A percentile compares a stretch with the other conserved stretches of the same genome.
Conservation (phyloP, 2,113 vertebrate species). For the Cheirogaleus medius region DNA sequence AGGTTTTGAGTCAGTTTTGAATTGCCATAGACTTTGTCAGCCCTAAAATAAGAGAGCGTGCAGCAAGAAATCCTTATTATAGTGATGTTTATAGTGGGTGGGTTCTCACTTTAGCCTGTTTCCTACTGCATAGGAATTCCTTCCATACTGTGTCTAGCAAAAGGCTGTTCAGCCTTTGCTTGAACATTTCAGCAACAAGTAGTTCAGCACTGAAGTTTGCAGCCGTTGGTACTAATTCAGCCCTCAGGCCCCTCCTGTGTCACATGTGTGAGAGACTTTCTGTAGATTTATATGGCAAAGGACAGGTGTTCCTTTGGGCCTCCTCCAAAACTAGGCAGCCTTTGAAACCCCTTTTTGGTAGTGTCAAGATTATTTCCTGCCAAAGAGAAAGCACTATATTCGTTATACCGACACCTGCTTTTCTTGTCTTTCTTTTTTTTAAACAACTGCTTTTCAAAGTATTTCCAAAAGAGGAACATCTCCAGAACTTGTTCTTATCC, state of each 20-base stretch:
- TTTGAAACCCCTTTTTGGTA: constrained; percentile 43
- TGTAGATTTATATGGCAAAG: constrained; percentile 17
- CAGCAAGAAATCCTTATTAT: constrained; percentile 35
- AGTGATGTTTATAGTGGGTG: neutral
- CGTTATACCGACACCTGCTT: constrained; percentile 51
- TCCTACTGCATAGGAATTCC: neutral
- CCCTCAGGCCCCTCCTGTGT: neutral
- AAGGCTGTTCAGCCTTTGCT: constrained; percentile 19
- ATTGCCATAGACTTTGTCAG: neutral
- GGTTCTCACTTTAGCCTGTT: neutral
- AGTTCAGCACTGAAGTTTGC: neutral
- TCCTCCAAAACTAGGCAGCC: constrained; percentile 21
- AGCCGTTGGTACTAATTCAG: neutral
- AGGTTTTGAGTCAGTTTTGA: constrained; percentile 28
- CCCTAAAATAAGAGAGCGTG: neutral
- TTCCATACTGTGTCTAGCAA: neutral
- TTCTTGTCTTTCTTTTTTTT: constrained; percentile 48
- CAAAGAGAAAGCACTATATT: constrained; percentile 50
- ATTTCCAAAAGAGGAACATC: constrained; percentile 3
- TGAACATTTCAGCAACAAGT: constrained; percentile 29
- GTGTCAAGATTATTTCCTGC: constrained; percentile 48
- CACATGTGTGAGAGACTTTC: neutral
- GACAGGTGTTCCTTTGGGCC: constrained; percentile 48
- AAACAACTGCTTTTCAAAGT: constrained; percentile 35
- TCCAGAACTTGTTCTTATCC: constrained; percentile 14